A percentile compares a stretch with the other conserved stretches of the same genome.
Evolutionary conservation across 2,797 vertebrate species (phyloP).

Genomic region (Macroramphosus scolopax): DNA sequence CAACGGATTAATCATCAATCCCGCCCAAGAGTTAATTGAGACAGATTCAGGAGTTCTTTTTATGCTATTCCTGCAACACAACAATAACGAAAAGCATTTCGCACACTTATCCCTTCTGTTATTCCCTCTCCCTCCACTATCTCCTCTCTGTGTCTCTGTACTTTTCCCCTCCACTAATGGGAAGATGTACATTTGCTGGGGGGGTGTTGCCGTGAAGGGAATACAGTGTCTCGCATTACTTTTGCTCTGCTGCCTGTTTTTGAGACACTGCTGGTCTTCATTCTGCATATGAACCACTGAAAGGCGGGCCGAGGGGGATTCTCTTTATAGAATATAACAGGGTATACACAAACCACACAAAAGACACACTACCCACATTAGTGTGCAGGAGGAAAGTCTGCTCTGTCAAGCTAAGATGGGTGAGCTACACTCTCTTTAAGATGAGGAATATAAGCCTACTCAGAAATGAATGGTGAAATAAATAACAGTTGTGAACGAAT

Average conservation of each 20-base stretch:
- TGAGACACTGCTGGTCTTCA: constrained; percentile 40
- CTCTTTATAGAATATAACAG: constrained; percentile 51
- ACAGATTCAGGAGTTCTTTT: too few relatives aligned
- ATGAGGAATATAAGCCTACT: constrained; percentile 8
- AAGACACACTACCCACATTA: constrained; percentile 36
- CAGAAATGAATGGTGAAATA: constrained; percentile 1
- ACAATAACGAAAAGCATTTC: constrained; percentile 8
- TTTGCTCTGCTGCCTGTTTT: constrained; percentile 63
- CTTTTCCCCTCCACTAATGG: constrained; percentile 29
- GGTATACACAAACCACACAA: constrained; percentile 64
- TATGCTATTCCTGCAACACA: constrained; percentile 6
- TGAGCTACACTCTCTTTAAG: constrained; percentile 13
- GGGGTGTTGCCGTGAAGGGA: constrained; percentile 47
- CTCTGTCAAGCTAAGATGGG: too few relatives aligned
- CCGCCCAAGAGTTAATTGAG: background rate
- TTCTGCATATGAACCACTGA: constrained; percentile 50
- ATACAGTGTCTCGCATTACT: constrained; percentile 54
- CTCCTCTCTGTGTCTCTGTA: constrained; percentile 13
- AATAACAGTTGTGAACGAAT: constrained; percentile 1
- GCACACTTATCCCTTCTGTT: constrained; percentile 1
- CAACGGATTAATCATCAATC: background rate
- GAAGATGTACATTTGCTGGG: constrained; percentile 46
- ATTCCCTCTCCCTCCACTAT: constrained; percentile 12
- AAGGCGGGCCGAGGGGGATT: constrained; percentile 60
- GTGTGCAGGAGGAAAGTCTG: constrained; percentile 29